Percentiles rank a stretch among this genome's conserved stretches.
These are phyloP conservation scores for Leptopilina myrica DNA, from an alignment of 2,888 invertebrate species.

Conservation along the genomic window DNA sequence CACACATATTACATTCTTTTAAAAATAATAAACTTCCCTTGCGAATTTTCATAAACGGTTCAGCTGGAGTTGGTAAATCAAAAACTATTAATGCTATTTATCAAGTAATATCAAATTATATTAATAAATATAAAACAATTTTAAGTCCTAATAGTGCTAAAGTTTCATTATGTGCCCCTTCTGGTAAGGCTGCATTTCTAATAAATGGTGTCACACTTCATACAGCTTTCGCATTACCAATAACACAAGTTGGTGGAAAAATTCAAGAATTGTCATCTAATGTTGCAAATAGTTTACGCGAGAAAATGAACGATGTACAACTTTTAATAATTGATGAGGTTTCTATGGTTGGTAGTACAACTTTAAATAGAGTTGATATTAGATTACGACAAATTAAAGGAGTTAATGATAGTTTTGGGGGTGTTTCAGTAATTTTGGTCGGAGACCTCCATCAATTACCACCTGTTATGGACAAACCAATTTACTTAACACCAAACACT, in stretches of 20 bases:
- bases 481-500: constrained; percentile 53
- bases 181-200: constrained; percentile 61
- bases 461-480: constrained; percentile 61
- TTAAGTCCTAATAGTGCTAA: constrained; percentile 37
- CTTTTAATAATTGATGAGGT: constrained; percentile 69
- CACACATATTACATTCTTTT: constrained; percentile 52
- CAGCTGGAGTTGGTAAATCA: constrained; percentile 67
- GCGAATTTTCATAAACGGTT: constrained; percentile 59
- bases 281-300: constrained; percentile 54
- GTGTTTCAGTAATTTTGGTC: constrained; percentile 65
- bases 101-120: constrained; percentile 48
- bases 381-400: constrained; percentile 65
- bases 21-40: constrained; percentile 51
- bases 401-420: constrained; percentile 63
- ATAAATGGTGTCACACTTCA: constrained; percentile 63
- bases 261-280: constrained; percentile 45
- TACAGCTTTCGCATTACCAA: constrained; percentile 57
- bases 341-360: constrained; percentile 64
- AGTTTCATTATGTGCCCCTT: constrained; percentile 54
- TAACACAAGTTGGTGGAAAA: constrained; percentile 38
- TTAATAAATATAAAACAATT: constrained; percentile 49
- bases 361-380: constrained; percentile 61
- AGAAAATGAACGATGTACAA: constrained; percentile 55
- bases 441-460: constrained; percentile 69
- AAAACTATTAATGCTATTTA: constrained; percentile 59